A percentile compares a stretch with the other conserved stretches of the same genome.
phyloP scores from a whole-genome alignment of 2,797 vertebrate species.

The Falco columbarius region DNA sequence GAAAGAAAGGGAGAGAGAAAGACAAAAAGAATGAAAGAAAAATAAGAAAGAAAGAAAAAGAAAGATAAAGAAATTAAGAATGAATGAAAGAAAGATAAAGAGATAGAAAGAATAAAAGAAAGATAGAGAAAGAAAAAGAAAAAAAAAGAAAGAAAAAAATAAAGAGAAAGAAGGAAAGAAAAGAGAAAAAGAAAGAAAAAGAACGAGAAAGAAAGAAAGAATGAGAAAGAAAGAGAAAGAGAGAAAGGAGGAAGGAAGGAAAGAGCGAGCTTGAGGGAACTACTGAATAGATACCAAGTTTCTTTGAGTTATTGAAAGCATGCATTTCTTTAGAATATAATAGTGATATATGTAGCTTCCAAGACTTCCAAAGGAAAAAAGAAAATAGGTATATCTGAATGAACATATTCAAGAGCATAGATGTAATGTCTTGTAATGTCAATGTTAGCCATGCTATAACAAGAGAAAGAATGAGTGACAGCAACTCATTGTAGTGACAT shows the following conservation, averaged over 20 bases:
- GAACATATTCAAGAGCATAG: not conserved
- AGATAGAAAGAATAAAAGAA: too few relatives aligned
- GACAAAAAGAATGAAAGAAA: too few relatives aligned
- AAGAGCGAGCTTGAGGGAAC: not conserved
- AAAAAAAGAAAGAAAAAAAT: too few relatives aligned
- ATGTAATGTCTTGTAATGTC: not conserved
- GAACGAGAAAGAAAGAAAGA: too few relatives aligned
- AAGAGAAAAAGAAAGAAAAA: too few relatives aligned
- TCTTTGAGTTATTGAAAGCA: not conserved
- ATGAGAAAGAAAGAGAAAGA: too few relatives aligned
- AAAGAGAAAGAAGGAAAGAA: too few relatives aligned
- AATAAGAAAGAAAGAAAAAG: too few relatives aligned
- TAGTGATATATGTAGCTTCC: not conserved
- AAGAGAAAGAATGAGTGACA: not conserved
- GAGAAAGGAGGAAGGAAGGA: too few relatives aligned
- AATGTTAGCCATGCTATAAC: not conserved
- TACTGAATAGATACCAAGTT: not conserved
- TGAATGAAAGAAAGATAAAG: too few relatives aligned
- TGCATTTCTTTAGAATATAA: not conserved
- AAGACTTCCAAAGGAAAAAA: not conserved
- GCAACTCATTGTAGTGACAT: not conserved
- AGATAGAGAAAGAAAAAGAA: too few relatives aligned
- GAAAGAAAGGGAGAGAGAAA: too few relatives aligned
- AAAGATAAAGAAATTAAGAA: not conserved
- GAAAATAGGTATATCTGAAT: not conserved